These are phyloP conservation scores for Zele albiditarsus DNA, from an alignment of 2,888 invertebrate species.

Conservation along the genomic window DNA sequence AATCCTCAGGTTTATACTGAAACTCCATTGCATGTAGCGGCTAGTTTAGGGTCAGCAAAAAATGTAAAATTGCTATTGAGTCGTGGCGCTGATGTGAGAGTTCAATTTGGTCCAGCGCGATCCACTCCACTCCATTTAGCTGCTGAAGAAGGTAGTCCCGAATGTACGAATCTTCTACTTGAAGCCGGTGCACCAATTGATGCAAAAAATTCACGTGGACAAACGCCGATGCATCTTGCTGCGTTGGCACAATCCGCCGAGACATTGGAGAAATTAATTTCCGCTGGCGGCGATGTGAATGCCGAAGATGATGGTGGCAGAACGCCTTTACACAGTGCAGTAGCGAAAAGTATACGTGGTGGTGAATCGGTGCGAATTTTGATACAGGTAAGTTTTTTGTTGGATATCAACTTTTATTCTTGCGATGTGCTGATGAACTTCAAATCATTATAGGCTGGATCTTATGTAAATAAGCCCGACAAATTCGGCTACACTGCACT, in stretches of 20 bases:
- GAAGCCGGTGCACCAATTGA: constrained; percentile 86
- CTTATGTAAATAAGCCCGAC: constrained; percentile 84
- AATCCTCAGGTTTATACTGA: constrained; percentile 90
- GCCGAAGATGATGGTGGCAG: constrained; percentile 83
- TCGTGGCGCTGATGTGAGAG: constrained; percentile 86
- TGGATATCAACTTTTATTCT: neutral
- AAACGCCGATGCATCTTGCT: constrained; percentile 90
- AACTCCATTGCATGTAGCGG: constrained; percentile 88
- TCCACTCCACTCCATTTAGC: constrained; percentile 90
- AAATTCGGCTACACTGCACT: constrained; percentile 89
- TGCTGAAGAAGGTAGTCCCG: constrained; percentile 88
- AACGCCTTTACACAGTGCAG: constrained; percentile 86
- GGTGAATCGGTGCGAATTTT: constrained; percentile 64
- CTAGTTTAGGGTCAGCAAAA: constrained; percentile 80
- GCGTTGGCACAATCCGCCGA: constrained; percentile 86
- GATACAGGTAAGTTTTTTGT: constrained; percentile 58
- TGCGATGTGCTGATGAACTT: neutral
- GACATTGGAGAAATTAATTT: constrained; percentile 82
- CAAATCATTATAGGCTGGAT: constrained; percentile 75
- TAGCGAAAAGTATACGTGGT: constrained; percentile 79
- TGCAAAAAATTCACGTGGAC: constrained; percentile 82
- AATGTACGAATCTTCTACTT: constrained; percentile 82
- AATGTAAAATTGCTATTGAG: constrained; percentile 83
- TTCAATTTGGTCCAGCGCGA: constrained; percentile 81
- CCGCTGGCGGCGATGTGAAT: constrained; percentile 79